phyloP scores from a whole-genome alignment of 2,888 invertebrate species.

The Cordilura impudica region DNA sequence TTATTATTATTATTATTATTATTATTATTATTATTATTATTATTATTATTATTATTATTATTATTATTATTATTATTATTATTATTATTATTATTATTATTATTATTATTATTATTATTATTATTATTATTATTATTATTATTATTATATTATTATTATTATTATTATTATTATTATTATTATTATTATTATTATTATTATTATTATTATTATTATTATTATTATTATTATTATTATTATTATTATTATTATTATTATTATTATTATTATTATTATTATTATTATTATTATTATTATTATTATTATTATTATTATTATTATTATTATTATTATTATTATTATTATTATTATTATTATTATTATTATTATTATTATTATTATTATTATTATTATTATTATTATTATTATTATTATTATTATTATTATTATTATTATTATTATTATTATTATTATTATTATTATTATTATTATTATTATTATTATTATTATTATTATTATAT shows the following conservation, averaged over 20 bases:
- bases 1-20: conserved; percentile 6
- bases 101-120: conserved; percentile 5
- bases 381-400: conserved; percentile 11
- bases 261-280: conserved; percentile 6
- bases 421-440: conserved; percentile 6
- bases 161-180: conserved; percentile 7
- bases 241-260: conserved; percentile 4
- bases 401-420: conserved; percentile 9
- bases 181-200: conserved; percentile 11
- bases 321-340: conserved; percentile 4
- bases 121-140: conserved; percentile 2
- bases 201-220: conserved; percentile 10
- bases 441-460: conserved; percentile 6
- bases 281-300: conserved; percentile 5
- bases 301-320: neutral
- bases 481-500: conserved; percentile 7
- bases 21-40: conserved; percentile 3
- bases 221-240: conserved; percentile 6
- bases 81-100: conserved; percentile 12
- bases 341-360: conserved; percentile 5
- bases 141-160: conserved; percentile 6
- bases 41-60: conserved; percentile 10
- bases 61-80: conserved; percentile 4
- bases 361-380: conserved; percentile 5
- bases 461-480: conserved; percentile 9